These are phyloP conservation scores for Tiliacea aurago DNA, from an alignment of 2,888 invertebrate species.

Conservation along the genomic window DNA sequence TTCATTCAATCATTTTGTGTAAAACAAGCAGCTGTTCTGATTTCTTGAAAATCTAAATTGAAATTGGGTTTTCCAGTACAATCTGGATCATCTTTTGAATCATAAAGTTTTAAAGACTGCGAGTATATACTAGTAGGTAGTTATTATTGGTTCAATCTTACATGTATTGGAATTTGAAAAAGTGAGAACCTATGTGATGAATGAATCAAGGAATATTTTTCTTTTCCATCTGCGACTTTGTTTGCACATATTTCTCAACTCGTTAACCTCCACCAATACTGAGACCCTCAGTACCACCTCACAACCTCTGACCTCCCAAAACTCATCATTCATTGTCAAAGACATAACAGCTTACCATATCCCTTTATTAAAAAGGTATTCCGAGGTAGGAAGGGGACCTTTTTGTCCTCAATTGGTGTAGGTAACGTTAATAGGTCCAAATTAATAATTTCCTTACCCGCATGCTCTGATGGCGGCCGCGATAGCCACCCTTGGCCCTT, in stretches of 20 bases:
- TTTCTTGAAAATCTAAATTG: slow-evolving; percentile 1
- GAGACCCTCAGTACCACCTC: slow-evolving; percentile 42
- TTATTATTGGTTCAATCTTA: too few species aligned
- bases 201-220: background rate
- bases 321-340: slow-evolving; percentile 76
- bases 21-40: background rate
- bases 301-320: slow-evolving; percentile 62
- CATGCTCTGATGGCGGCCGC: slow-evolving; percentile 72
- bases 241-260: slow-evolving; percentile 27
- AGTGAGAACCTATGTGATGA: background rate
- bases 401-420: slow-evolving; percentile 81
- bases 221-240: background rate
- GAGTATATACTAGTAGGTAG: too few species aligned
- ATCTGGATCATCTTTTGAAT: too few species aligned
- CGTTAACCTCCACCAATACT: slow-evolving; percentile 43
- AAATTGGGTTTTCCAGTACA: background rate
- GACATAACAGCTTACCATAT: slow-evolving; percentile 70
- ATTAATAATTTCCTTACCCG: slow-evolving; percentile 86
- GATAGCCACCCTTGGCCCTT: slow-evolving; percentile 75
- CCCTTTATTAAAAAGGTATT: slow-evolving; percentile 79
- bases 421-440: slow-evolving; percentile 84
- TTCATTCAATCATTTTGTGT: background rate
- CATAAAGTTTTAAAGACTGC: too few species aligned
- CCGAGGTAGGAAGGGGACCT: slow-evolving; percentile 75
- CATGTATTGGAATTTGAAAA: too few species aligned